Percentiles rank a stretch among this genome's conserved stretches.
Evolutionary conservation across 1,140 invertebrate species (phyloP).

Genomic region (Drosophila oshimai): DNA sequence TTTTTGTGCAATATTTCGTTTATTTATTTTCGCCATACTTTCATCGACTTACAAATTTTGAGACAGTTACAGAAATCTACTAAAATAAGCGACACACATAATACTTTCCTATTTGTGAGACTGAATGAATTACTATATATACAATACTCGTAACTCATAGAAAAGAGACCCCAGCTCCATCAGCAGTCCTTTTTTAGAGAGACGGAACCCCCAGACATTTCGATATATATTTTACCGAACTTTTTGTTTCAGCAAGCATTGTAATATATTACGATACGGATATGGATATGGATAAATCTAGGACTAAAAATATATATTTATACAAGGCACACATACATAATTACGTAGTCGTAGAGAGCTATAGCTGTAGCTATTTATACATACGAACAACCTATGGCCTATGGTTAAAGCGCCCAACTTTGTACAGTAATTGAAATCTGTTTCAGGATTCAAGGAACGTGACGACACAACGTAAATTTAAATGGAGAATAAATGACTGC

Average conservation of each 20-base stretch:
- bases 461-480: constrained; percentile 79
- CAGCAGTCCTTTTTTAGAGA: neutral
- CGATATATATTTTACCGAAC: constrained; percentile 39
- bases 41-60: neutral
- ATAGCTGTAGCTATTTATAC: constrained; percentile 38
- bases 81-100: constrained; percentile 43
- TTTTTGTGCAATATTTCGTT: constrained; percentile 35
- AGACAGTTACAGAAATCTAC: constrained; percentile 12
- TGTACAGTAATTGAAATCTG: constrained; percentile 80
- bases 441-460: constrained; percentile 75
- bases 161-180: constrained; percentile 6
- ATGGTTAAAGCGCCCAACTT: constrained; percentile 50
- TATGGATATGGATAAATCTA: constrained; percentile 1
- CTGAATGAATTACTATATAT: constrained; percentile 75
- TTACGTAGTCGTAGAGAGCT: constrained; percentile 43
- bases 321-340: constrained; percentile 29
- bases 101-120: constrained; percentile 80
- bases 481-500: constrained; percentile 81
- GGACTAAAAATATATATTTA: constrained; percentile 41
- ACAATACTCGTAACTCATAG: constrained; percentile 60
- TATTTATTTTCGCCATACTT: neutral
- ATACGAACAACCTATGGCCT: constrained; percentile 39
- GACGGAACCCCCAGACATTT: constrained; percentile 28
- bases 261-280: constrained; percentile 35
- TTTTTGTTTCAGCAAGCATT: constrained; percentile 39